Evolutionary conservation across 2,113 vertebrate genomes (phyloP).

Genomic region (Phalacrocorax pelagicus): DNA sequence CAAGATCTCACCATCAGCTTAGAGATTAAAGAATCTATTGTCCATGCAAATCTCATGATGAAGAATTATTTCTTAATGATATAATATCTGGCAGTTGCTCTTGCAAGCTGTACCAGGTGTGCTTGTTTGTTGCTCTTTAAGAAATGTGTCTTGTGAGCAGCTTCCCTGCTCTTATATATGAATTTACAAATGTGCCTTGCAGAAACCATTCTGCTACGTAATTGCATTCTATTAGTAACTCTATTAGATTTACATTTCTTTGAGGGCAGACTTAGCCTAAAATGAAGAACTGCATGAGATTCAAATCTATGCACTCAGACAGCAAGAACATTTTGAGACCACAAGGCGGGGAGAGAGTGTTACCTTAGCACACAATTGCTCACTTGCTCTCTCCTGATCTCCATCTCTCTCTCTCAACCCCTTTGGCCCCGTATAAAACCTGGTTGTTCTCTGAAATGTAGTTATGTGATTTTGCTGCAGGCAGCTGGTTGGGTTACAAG

Average conservation of each 20-base stretch:
- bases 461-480: slow-evolving; percentile 29
- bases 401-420: not conserved
- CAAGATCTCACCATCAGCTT: not conserved
- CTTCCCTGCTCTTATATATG: not conserved
- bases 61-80: not conserved
- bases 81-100: not conserved
- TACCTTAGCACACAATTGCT: not conserved
- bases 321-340: not conserved
- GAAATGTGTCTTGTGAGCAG: not conserved
- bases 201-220: not conserved
- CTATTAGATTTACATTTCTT: slow-evolving; percentile 1
- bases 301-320: not conserved
- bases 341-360: slow-evolving; percentile 14
- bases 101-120: not conserved
- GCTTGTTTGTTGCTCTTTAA: not conserved
- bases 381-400: not conserved
- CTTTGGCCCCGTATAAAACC: not conserved
- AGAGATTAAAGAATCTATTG: not conserved
- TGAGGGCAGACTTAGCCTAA: not conserved
- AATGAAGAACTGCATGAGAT: not conserved
- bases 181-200: not conserved
- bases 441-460: not conserved
- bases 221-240: slow-evolving; percentile 1
- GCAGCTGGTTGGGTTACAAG: slow-evolving; percentile 1
- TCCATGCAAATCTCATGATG: slow-evolving; percentile 7